A percentile compares a stretch with the other conserved stretches of the same genome.
phyloP scores from a whole-genome alignment of 1,140 invertebrate species.

The Antheraea pernyi region DNA sequence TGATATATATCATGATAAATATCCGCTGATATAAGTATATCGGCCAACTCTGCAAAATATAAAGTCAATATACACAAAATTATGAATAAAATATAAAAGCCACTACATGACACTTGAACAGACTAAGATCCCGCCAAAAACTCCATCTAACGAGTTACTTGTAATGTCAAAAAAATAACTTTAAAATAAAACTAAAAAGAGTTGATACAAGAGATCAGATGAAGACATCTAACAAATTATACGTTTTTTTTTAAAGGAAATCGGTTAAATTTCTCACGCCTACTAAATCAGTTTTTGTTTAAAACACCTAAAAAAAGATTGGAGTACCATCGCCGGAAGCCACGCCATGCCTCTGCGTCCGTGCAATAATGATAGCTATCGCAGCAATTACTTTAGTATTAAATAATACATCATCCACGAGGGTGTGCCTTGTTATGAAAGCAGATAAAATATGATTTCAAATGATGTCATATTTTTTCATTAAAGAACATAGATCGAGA shows the following conservation, averaged over 20 bases:
- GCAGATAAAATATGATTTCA: slow-evolving; percentile 1
- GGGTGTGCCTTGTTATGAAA: slow-evolving; percentile 20
- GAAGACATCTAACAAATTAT: slow-evolving; percentile 43
- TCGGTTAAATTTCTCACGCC: slow-evolving; percentile 57
- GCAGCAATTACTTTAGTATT: slow-evolving; percentile 56
- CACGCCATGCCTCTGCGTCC: slow-evolving; percentile 41
- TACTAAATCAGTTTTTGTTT: slow-evolving; percentile 42
- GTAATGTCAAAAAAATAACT: background rate
- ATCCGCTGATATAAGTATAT: too few species aligned
- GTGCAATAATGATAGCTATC: slow-evolving; percentile 64
- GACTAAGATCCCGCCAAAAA: too few species aligned
- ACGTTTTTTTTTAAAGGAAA: slow-evolving; percentile 8
- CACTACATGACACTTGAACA: too few species aligned
- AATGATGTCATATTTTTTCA: slow-evolving; percentile 5
- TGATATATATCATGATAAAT: too few species aligned
- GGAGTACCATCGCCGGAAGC: slow-evolving; percentile 52
- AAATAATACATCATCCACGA: slow-evolving; percentile 27
- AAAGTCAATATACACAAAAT: too few species aligned
- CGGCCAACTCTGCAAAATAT: too few species aligned
- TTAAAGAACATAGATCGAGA: slow-evolving; percentile 4
- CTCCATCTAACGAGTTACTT: too few species aligned
- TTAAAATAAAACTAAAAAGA: slow-evolving; percentile 10
- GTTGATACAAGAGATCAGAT: slow-evolving; percentile 23
- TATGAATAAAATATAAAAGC: too few species aligned
- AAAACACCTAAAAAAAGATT: slow-evolving; percentile 14